Evolutionary conservation across 1,140 invertebrate genomes (phyloP).

Genomic region (Oppia nitens): DNA sequence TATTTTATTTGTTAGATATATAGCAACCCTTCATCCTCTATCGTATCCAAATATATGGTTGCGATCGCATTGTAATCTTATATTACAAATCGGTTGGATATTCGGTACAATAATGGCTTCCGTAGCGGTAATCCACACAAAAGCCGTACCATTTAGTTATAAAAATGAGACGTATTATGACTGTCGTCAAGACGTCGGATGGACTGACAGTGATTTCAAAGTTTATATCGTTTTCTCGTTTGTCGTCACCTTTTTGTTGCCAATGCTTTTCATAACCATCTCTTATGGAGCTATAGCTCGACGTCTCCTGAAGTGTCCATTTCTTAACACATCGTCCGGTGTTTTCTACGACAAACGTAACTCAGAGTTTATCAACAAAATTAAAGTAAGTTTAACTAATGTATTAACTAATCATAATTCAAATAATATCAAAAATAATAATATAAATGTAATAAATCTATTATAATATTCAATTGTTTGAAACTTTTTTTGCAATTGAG

Average conservation of each 20-base stretch:
- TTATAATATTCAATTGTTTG: too few species aligned
- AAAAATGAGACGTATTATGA: constrained; percentile 27
- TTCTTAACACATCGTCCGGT: neutral
- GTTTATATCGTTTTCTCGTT: constrained; percentile 32
- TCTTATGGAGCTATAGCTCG: constrained; percentile 32
- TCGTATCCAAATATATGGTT: constrained; percentile 9
- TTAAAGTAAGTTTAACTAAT: constrained; percentile 35
- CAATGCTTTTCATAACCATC: constrained; percentile 31
- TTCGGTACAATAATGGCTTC: constrained; percentile 28
- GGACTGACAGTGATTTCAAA: constrained; percentile 19
- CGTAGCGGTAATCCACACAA: constrained; percentile 30
- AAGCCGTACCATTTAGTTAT: constrained; percentile 23
- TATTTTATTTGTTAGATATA: constrained; percentile 26
- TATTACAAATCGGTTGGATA: constrained; percentile 26
- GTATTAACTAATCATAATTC: too few species aligned
- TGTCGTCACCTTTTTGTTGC: constrained; percentile 34
- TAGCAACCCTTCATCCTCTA: constrained; percentile 31
- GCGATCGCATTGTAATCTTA: constrained; percentile 7
- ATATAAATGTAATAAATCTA: too few species aligned
- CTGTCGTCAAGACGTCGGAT: constrained; percentile 25
- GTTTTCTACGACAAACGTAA: constrained; percentile 1
- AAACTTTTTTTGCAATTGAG: too few species aligned
- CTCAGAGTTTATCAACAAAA: constrained; percentile 26
- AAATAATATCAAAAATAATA: too few species aligned
- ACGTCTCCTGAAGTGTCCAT: constrained; percentile 8